A percentile compares a stretch with the other conserved stretches of the same genome.
Conservation (phyloP, 92 coral and sea anemone species). For the Epizoanthus illoricatus region DNA sequence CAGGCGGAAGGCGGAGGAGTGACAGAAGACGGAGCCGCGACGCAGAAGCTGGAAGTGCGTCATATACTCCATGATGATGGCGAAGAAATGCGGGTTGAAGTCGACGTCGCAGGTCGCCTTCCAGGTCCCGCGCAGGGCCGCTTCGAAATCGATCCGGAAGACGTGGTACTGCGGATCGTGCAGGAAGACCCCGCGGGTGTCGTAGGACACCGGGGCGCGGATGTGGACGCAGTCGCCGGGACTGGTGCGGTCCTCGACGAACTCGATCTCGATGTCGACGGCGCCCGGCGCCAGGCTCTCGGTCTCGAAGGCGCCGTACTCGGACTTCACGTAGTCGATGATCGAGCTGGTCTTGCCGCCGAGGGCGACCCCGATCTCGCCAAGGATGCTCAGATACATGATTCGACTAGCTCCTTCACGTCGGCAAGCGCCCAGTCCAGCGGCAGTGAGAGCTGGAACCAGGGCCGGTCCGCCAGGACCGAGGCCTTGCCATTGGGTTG, state of each 20-base stretch:
- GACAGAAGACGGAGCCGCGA: background rate
- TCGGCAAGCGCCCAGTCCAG: conserved; percentile 9
- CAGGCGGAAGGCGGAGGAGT: conserved; percentile 5
- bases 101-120: conserved; percentile 13
- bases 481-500: background rate
- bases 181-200: conserved; percentile 22
- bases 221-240: conserved; percentile 4
- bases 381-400: conserved; percentile 5
- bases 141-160: conserved; percentile 12
- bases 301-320: conserved; percentile 13
- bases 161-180: conserved; percentile 18
- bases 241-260: background rate
- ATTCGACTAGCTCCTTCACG: conserved; percentile 18
- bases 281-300: background rate
- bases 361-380: conserved; percentile 14
- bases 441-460: conserved; percentile 5
- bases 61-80: conserved; percentile 16
- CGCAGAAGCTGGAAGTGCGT: conserved; percentile 12
- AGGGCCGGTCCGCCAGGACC: background rate
- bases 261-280: conserved; percentile 18
- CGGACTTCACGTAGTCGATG: conserved; percentile 11
- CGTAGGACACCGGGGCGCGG: conserved; percentile 6
- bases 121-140: conserved; percentile 7
- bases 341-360: conserved; percentile 13
- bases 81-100: conserved; percentile 11